Evolutionary conservation across 2,797 vertebrate genomes (phyloP), one percentile per base, ranked within the genome.

Genomic region (Cephalopachus bancanus): DNA sequence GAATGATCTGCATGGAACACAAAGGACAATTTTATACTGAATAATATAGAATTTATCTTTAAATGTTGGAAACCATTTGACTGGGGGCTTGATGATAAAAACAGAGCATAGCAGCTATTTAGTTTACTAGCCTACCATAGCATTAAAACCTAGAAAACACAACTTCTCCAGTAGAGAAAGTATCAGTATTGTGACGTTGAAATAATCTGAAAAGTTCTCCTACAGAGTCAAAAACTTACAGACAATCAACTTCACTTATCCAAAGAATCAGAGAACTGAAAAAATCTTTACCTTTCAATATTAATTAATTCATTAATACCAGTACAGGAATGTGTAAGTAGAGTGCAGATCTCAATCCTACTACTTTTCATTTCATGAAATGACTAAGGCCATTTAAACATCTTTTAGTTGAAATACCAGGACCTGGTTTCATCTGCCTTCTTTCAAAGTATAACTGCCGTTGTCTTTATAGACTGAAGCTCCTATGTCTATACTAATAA

Each of bases 181-280:
- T 26, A 71, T 81, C 49, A 79, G 11, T 67, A 78, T 26, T 44
- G 22, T 0, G 1, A 24, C 28, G 88, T 22, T 81, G 57, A 64
- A 94, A 75, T n/a, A 83, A 3, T 7, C n/a, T 17, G 60, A 83
- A 26, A 59, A 72, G 10, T n/a, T 67, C 64, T 49, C 59, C 64
- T 33, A 76, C 0, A 64, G 7, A n/a, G n/a, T 83, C 19, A 33
- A 51, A 92, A 67, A 71, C 53, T n/a, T 60, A 85, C 1, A 67
- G 99, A 99, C 99, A 99, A 69, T 99, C 99, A 2, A 99, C 99
- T 99, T 5, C 99, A 99, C 98, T 99, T 99, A 94, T 99, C 99
- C 96, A 99, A 99, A 64, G 59, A 53, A 30, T 98, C 99, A 69
- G 99, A 99, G 74, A 99, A 99, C 99, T 99, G 96, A 59, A 97